Base-by-base conservation (phyloP, 2,888 invertebrate genomes). In the Resseliella maxima region DNA sequence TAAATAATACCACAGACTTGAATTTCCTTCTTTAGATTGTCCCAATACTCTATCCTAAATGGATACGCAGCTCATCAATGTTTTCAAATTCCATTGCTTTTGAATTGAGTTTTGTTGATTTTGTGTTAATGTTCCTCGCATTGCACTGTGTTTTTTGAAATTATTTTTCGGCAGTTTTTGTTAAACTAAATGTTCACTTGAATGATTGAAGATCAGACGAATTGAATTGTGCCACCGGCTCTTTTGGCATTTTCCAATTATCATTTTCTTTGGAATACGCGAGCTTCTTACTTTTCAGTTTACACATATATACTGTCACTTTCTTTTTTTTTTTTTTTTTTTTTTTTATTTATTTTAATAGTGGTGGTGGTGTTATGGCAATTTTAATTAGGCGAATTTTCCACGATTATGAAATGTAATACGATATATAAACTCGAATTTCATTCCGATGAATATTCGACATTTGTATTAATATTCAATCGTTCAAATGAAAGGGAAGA, bases 1-100 rank as follows among this genome's bases (percentile, higher is more conserved):
- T 88, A 92, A 92, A 92, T 92, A 90, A 92, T 92, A 85, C 85
- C 36, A 86, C 45, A 45, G 46, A 86, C 21, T 86, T 72, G 59
- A 12, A 8, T 50, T 85, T 59, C 18, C 59, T 86, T 41, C 6
- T 24, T 86, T 85, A 31, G 18, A 24, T 31, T 50, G 1, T 45
- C 35, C 50, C n/a, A 85, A 41, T 8, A 2, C 46, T 8, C 2
- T 50, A 15, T 50, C 8, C 8, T 50, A 50, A n/a, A n/a, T n/a
- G n/a, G n/a, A n/a, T n/a, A n/a, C n/a, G n/a, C 46, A 18, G 46
- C 46, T 50, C 41, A 41, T 8, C 41, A 41, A 18, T 18, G 46
- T 6, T 15, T 6, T 8, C 18, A 45, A 21, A 27, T 41, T 24
- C n/a, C 45, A 21, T 2, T 15, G 18, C 15, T 27, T 85, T 85